Evolutionary conservation across 2,888 invertebrate genomes (phyloP).

Genomic region (Lithosia quadra): DNA sequence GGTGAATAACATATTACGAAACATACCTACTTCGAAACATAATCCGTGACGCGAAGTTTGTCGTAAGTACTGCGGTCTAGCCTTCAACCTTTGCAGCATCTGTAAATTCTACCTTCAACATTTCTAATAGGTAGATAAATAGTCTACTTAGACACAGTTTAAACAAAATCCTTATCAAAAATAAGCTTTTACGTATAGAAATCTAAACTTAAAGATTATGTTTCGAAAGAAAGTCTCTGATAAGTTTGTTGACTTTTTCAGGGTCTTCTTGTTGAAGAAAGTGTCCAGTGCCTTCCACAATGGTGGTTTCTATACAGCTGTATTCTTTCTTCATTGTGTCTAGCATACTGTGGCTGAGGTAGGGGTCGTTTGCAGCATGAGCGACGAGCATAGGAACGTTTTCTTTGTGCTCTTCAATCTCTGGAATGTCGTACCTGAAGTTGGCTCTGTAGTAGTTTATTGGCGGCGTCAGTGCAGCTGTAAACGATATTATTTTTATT

Average conservation of each 20-base stretch:
- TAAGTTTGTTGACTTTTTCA: slow-evolving; percentile 79
- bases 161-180: neutral
- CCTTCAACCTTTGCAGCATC: neutral
- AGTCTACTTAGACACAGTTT: neutral
- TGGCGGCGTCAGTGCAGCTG: slow-evolving; percentile 85
- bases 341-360: slow-evolving; percentile 60
- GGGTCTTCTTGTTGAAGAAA: slow-evolving; percentile 87
- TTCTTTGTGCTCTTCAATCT: slow-evolving; percentile 60
- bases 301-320: slow-evolving; percentile 72
- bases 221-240: slow-evolving; percentile 79
- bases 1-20: too few relatives aligned
- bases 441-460: slow-evolving; percentile 87
- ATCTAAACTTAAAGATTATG: slow-evolving; percentile 59
- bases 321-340: slow-evolving; percentile 75
- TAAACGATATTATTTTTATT: slow-evolving; percentile 44
- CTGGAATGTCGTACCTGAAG: slow-evolving; percentile 58
- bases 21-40: too few relatives aligned
- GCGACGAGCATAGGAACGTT: slow-evolving; percentile 78
- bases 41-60: neutral
- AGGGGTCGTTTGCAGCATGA: slow-evolving; percentile 79
- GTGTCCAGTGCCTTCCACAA: slow-evolving; percentile 81
- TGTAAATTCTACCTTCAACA: neutral
- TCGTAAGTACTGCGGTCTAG: neutral
- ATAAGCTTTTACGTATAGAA: neutral
- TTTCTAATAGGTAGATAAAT: neutral